Conservation (phyloP, 1,140 invertebrate genomes). For the Pseudobourletiella spinata region DNA sequence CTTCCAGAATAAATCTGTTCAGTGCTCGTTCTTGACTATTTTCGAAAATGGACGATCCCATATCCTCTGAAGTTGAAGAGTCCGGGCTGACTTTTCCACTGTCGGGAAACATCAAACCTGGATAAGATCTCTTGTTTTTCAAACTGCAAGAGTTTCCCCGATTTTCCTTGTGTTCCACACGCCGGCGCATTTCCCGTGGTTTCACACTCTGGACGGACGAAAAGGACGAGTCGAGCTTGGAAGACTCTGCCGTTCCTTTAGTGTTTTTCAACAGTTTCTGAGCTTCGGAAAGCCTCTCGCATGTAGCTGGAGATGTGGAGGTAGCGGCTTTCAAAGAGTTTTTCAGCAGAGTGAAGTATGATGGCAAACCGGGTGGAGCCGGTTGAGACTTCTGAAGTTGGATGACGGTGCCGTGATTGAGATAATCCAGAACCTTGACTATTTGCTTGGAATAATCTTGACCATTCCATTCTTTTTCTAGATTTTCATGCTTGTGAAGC, state of each 20-base stretch:
- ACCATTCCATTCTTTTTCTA: background rate
- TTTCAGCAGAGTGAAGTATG: background rate
- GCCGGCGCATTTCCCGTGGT: background rate
- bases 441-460: conserved; percentile 4
- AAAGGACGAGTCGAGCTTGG: no score
- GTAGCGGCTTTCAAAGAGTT: background rate
- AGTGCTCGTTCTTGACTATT: background rate
- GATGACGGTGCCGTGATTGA: conserved; percentile 15
- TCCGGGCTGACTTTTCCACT: background rate
- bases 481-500: background rate
- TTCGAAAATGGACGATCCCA: background rate
- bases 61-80: background rate
- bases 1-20: background rate
- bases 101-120: background rate
- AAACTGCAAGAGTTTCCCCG: background rate
- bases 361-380: background rate
- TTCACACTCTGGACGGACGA: background rate
- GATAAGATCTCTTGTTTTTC: background rate
- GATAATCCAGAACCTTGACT: conserved; percentile 16
- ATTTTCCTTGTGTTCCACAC: background rate
- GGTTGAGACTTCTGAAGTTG: conserved; percentile 6
- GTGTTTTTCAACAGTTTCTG: background rate
- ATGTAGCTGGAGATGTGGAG: background rate
- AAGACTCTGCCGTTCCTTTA: background rate
- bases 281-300: background rate